Conservation (phyloP, 1,140 invertebrate genomes). For the Scaptomyza graminum region DNA sequence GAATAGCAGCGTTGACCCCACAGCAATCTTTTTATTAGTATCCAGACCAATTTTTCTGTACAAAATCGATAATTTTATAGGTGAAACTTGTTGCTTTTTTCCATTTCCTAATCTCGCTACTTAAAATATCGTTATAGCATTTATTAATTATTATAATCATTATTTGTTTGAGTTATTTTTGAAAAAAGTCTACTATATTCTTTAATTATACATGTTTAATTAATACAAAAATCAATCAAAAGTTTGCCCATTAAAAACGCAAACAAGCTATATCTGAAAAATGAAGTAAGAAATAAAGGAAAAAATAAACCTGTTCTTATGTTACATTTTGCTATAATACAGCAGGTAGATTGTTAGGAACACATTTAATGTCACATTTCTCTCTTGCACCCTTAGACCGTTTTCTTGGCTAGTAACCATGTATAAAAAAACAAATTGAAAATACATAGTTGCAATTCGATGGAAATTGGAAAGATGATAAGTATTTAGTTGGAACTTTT, state of each 20-base stretch:
- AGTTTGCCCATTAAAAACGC: constrained; percentile 6
- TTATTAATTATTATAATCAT: not conserved
- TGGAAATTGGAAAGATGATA: constrained; percentile 5
- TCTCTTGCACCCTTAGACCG: constrained; percentile 13
- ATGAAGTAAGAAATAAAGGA: not conserved
- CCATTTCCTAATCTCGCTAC: not conserved
- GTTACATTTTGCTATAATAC: constrained; percentile 19
- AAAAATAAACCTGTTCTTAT: constrained; percentile 25
- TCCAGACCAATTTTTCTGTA: not conserved
- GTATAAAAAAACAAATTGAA: constrained; percentile 29
- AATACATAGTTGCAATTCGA: constrained; percentile 16
- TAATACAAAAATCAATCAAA: constrained; percentile 16
- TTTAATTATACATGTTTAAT: not conserved
- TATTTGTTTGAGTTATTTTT: not conserved
- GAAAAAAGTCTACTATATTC: not conserved
- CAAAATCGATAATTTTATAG: not conserved
- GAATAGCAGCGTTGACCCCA: constrained; percentile 5
- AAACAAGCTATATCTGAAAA: not conserved
- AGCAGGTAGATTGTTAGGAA: constrained; percentile 31
- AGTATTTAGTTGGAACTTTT: not conserved
- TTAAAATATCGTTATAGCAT: not conserved
- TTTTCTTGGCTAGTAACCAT: constrained; percentile 20
- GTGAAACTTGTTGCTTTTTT: not conserved
- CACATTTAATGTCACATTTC: constrained; percentile 12
- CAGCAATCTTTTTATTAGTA: not conserved